phyloP scores from a whole-genome alignment of 2,888 invertebrate genomes.

The Sisyra nigra region DNA sequence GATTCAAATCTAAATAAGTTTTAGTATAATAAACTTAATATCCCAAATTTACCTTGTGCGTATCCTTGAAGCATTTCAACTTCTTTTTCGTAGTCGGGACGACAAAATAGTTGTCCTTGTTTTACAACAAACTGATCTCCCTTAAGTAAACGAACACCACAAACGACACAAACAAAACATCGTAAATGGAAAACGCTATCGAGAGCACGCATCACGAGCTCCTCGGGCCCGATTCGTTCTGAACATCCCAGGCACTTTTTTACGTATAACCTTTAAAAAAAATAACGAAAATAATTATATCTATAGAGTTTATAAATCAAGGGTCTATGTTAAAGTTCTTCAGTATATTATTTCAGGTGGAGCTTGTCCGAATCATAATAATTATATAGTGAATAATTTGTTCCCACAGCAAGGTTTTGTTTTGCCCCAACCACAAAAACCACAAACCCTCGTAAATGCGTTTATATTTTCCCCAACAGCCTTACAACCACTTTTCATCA shows the following conservation, averaged over 20 bases:
- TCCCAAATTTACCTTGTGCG: constrained; percentile 27
- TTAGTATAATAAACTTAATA: no score
- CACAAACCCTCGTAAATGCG: no score
- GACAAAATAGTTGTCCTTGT: constrained; percentile 62
- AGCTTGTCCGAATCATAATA: no score
- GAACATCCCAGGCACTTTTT: constrained; percentile 62
- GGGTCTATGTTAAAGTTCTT: no score
- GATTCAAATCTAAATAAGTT: neutral
- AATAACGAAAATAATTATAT: neutral
- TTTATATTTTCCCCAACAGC: no score
- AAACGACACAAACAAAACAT: constrained; percentile 66
- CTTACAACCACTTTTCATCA: no score
- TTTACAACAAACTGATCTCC: constrained; percentile 69
- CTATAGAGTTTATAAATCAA: no score
- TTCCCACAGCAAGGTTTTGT: no score
- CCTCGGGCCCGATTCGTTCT: constrained; percentile 53
- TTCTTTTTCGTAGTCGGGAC: constrained; percentile 67
- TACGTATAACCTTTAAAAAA: constrained; percentile 42
- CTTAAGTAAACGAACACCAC: constrained; percentile 57
- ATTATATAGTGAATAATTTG: no score
- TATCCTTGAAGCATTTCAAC: constrained; percentile 52
- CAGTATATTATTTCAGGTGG: no score
- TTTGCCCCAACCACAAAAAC: no score
- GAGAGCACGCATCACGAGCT: constrained; percentile 63
- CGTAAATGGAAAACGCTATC: constrained; percentile 61